Base-by-base conservation (phyloP, 2,797 vertebrate genomes). In the Semaprochilodus insignis region DNA sequence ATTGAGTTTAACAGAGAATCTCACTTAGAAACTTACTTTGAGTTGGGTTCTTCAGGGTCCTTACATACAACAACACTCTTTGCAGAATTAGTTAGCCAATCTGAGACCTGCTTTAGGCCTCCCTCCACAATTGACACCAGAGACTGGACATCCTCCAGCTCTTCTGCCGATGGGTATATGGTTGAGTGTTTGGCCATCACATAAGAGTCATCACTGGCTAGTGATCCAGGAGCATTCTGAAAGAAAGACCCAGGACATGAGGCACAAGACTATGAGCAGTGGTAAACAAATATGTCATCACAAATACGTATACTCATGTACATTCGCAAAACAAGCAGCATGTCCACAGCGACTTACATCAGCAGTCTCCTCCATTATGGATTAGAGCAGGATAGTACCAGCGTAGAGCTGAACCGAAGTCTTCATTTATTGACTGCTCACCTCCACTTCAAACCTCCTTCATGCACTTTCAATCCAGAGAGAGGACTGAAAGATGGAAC, bases 111-210 rank as follows among this genome's bases (percentile, higher is more conserved):
- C 92, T 98, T 98, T 7, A 98, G 95, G 79, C 97, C 97, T 87
- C 95, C 95, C 89, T 98, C 97, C 84, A 97, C 96, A 2, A 95
- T 96, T 83, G 97, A 98, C 78, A 98, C 97, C 92, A 98, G 94
- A 81, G 93, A 95, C 93, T 98, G 97, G 83, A 98, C 95, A 55
- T 96, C 96, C 89, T 97, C 97, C 83, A 98, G 96, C 91, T 98
- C 95, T 91, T 97, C 96, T 3, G 96, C 96, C 76, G 95, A 95
- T 16, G 97, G 97, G 83, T 97, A 98, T 82, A 99, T 93, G 84
- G 94, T 93, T 86, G 96, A 94, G 80, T 98, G 97, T 89, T 98
- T 98, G 92, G 97, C 95, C 97, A 98, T 97, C 86, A 97, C 96
- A 25, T 97, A 97, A 90, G 95, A 96, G 94, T 99, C 97, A 88